Conservation (phyloP, 2,797 vertebrate genomes). For the Onychomys torridus region DNA sequence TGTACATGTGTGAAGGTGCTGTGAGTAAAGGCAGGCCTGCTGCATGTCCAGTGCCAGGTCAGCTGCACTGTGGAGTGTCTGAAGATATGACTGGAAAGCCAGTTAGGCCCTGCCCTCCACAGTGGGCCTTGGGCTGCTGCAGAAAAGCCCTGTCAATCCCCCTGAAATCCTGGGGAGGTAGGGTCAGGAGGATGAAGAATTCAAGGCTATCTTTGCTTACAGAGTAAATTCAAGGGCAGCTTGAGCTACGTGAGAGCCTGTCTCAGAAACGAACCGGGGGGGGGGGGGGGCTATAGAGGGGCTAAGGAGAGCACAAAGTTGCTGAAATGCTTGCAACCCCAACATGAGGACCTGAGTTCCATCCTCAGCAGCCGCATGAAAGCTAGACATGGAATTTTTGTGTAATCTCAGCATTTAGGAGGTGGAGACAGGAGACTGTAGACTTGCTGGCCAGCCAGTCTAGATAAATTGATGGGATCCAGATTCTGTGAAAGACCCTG, state of each 20-base stretch:
- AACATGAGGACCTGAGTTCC: neutral
- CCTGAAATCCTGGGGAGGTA: neutral
- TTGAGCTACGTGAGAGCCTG: neutral
- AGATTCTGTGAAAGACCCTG: neutral
- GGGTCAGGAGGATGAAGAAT: neutral
- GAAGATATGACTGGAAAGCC: neutral
- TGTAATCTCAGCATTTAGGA: neutral
- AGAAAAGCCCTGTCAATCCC: neutral
- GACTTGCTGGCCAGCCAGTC: neutral
- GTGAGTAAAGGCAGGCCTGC: neutral
- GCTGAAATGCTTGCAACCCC: too few relatives aligned
- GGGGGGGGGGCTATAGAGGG: neutral
- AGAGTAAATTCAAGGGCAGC: neutral
- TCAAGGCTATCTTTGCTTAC: neutral
- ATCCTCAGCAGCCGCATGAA: neutral
- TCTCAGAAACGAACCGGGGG: neutral
- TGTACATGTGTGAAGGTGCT: neutral
- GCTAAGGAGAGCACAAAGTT: neutral
- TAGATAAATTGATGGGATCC: neutral
- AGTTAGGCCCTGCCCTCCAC: neutral
- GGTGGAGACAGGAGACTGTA: neutral
- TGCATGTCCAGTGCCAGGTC: fast-evolving
- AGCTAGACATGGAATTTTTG: neutral
- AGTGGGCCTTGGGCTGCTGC: neutral
- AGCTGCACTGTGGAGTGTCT: neutral